Evolutionary conservation across 2,888 invertebrate genomes (phyloP), one percentile per base, ranked within the genome.

Genomic region (Sphecodes monilicornis): DNA sequence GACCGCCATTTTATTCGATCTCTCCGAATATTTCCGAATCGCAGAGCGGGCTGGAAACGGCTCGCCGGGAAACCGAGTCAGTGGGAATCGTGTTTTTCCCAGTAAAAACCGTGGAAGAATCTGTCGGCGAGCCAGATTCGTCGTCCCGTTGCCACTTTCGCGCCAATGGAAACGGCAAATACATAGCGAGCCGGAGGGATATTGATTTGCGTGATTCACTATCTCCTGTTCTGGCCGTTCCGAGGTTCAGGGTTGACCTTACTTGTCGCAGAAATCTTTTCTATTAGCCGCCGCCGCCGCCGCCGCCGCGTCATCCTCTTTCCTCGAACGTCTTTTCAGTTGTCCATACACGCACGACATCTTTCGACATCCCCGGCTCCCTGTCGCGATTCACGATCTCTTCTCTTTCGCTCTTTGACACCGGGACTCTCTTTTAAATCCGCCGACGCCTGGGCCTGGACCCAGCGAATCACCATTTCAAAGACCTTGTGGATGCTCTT

Each of bases 181-280:
- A n/a, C n/a, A n/a, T 82, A 78, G 64, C 70, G 85, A 64, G 29
- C 78, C 57, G 78, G 74, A 80, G 85, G 86, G 82, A 89, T 91
- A 91, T 91, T 87, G 91, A 91, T 92, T 91, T 76, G 88, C 85
- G 75, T 91, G 89, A 90, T 86, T 90, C 89, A 90, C 78, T 89
- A 88, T 88, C 87, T 89, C 80, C 70, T 71, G 43, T 89, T 89
- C 86, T 84, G 79, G 84, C 74, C 72, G 76, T 76, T 85, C 64
- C 81, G 76, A 76, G 79, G 81, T 79, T 83, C 89, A 88, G 87
- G 82, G 78, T 79, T 89, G 89, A 77, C 82, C 80, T 85, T 88
- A 81, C 78, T 77, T 77, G 71, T 70, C 60, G 36, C 68, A 32
- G 80, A 73, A 81, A 75, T 29, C 39, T 64, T 54, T 78, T 46